These are phyloP conservation scores for Cnemophilus loriae DNA, from an alignment of 2,113 vertebrate species.

Conservation along the genomic window DNA sequence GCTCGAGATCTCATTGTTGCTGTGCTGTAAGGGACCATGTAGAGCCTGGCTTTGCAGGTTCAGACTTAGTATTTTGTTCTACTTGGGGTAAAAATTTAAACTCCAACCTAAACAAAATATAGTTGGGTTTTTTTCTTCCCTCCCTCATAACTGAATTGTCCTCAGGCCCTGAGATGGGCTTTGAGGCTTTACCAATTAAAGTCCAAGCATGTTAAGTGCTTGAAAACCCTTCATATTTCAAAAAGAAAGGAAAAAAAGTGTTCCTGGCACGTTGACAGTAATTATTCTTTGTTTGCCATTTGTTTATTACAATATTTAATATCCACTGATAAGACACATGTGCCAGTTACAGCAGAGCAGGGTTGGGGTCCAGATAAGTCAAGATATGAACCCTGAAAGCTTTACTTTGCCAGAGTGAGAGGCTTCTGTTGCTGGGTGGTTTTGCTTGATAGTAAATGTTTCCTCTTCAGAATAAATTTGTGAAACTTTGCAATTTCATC, in stretches of 20 bases:
- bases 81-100: background rate
- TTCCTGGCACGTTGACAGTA: background rate
- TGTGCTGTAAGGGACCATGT: background rate
- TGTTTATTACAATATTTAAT: background rate
- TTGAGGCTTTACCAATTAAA: background rate
- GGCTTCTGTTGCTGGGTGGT: background rate
- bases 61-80: background rate
- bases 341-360: background rate
- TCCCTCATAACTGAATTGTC: background rate
- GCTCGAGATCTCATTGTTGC: background rate
- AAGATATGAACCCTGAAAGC: background rate
- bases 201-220: background rate
- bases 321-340: accelerated
- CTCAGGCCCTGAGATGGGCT: background rate
- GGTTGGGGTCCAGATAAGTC: background rate
- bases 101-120: background rate
- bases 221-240: background rate
- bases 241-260: background rate
- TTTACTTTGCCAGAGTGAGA: background rate
- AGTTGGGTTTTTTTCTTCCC: background rate
- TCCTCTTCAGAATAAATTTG: background rate
- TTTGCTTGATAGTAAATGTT: background rate
- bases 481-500: background rate
- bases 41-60: background rate
- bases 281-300: background rate